These are phyloP conservation scores for Octonoba sinensis DNA, from an alignment of 2,888 invertebrate genomes.

Conservation along the genomic window DNA sequence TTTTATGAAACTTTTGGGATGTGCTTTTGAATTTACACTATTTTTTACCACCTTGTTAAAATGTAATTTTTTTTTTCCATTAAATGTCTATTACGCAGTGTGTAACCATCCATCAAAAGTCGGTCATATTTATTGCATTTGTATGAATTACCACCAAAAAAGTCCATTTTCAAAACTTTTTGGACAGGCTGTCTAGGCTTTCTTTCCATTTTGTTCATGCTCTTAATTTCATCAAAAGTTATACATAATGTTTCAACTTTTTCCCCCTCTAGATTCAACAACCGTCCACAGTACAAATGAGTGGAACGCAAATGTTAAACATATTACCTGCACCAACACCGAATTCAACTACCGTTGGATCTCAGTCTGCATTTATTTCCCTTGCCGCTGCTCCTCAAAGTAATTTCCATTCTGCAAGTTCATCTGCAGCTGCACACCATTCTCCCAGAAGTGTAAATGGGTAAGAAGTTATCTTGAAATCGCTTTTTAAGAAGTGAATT, in stretches of 20 bases:
- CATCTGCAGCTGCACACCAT: conserved; percentile 21
- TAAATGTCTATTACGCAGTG: too few species aligned
- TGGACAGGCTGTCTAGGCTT: too few species aligned
- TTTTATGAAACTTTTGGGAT: too few species aligned
- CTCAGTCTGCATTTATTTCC: conserved; percentile 46
- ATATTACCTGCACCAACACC: conserved; percentile 49
- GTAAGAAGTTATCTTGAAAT: neutral
- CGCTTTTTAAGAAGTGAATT: too few species aligned
- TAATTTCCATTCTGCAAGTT: conserved; percentile 18
- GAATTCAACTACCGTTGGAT: neutral
- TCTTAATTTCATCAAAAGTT: neutral
- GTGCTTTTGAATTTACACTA: too few species aligned
- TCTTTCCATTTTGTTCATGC: neutral
- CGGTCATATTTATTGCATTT: too few species aligned
- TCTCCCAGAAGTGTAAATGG: conserved; percentile 32
- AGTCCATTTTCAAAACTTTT: too few species aligned
- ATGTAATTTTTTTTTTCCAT: too few species aligned
- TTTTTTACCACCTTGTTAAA: too few species aligned
- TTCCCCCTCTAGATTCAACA: conserved; percentile 53
- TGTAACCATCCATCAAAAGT: too few species aligned
- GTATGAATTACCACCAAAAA: too few species aligned
- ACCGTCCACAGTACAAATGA: conserved; percentile 11
- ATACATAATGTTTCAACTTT: neutral
- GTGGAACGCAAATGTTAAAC: conserved; percentile 44
- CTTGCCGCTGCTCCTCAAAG: conserved; percentile 43